Evolutionary conservation across 2,797 vertebrate species (phyloP).

Genomic region (Babyrousa celebensis): DNA sequence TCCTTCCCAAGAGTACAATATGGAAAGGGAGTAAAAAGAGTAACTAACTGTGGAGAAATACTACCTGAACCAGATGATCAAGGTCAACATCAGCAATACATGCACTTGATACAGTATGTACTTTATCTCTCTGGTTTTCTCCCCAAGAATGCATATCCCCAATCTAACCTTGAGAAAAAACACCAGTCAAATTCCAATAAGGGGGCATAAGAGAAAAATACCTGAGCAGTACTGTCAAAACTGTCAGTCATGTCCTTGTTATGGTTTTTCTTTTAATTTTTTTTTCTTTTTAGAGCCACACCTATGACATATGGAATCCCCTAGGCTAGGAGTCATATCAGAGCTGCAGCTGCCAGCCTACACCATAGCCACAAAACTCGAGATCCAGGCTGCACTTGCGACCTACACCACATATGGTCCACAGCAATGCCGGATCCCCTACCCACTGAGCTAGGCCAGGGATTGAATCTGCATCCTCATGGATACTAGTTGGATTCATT

Average conservation of each 20-base stretch:
- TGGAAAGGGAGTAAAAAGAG: neutral
- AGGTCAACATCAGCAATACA: neutral
- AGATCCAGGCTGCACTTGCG: too few relatives aligned
- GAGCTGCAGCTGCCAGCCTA: too few relatives aligned
- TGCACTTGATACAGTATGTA: neutral
- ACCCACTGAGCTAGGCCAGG: too few relatives aligned
- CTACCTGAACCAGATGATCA: neutral
- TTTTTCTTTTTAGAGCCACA: too few relatives aligned
- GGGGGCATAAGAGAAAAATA: neutral
- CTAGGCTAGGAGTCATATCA: too few relatives aligned
- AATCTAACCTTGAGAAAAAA: neutral
- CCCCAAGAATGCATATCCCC: neutral
- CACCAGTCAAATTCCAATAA: neutral
- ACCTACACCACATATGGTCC: too few relatives aligned
- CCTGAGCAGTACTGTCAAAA: neutral
- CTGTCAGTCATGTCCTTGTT: neutral
- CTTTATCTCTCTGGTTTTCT: neutral
- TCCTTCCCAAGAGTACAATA: neutral
- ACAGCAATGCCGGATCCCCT: too few relatives aligned
- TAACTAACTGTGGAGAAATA: neutral
- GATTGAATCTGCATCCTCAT: too few relatives aligned
- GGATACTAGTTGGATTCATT: too few relatives aligned
- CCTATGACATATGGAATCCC: too few relatives aligned
- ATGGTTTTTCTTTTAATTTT: too few relatives aligned
- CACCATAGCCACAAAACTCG: too few relatives aligned